Evolutionary conservation across 2,113 vertebrate genomes (phyloP), one percentile per base, ranked within the genome.

Genomic region (Patagioenas fasciata): DNA sequence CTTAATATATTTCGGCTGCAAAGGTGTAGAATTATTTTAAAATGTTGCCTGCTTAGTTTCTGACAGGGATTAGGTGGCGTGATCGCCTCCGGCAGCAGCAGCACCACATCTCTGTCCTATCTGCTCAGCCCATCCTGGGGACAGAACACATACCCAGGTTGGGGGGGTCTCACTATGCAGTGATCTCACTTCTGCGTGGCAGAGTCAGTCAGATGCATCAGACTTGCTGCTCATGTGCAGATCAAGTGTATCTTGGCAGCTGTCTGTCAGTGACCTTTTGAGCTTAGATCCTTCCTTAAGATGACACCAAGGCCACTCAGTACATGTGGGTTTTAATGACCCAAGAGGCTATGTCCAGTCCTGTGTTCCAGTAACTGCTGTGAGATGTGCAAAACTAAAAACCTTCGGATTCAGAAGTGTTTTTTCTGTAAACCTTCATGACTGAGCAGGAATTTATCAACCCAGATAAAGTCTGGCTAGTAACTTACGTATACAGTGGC

Each of bases 131-230:
- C 4, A 5, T 5, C 13, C 26, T 13, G 61, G 51, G 32, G 73
- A 50, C 38, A 24, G 50, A 62, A 3, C 0, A 0, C 1, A 20
- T 47, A 47, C 44, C 8, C 44, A 44, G 10, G 4, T 26, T 40
- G 23, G 31, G 11, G 8, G 13, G 8, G 19, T 69, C 5, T 0
- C 24, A 10, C 25, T 13, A 2, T 1, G 0, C 64, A 34, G 29
- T 5, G 19, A 20, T 31, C 54, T 77, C 54, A 40, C 66, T 56
- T 36, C 23, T 72, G 38, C 54, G 9, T 31, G 48, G 38, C 58
- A 67, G 44, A 38, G 42, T 73, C 42, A 18, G 5, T 6, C 54
- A 6, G 0, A 38, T 3, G 5, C 31, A 34, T 60, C 54, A 47
- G 20, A 4, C 50, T 58, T 13, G 9, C 23, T 78, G 34, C 23